These are phyloP conservation scores for Xanthorhoe spadicearia DNA, from an alignment of 2,888 invertebrate genomes.

Conservation along the genomic window DNA sequence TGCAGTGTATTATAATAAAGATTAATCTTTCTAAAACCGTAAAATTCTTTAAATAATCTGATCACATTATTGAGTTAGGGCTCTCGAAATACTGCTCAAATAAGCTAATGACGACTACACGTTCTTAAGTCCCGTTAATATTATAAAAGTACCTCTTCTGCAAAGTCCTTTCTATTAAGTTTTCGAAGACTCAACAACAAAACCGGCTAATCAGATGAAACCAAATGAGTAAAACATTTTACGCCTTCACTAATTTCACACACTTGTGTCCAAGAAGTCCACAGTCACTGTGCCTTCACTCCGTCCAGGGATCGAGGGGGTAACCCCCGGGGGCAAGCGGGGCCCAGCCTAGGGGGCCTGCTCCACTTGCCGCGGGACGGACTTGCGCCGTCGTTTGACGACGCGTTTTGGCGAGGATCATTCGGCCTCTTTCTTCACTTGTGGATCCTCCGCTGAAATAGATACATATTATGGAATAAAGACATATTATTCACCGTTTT, in stretches of 20 bases:
- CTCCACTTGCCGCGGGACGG: constrained; percentile 71
- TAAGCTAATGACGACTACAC: too few relatives aligned
- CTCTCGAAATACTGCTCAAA: too few relatives aligned
- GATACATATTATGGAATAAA: background rate
- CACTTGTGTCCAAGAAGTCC: constrained; percentile 14
- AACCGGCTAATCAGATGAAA: background rate
- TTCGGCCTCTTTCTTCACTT: constrained; percentile 76
- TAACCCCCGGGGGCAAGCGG: constrained; percentile 1
- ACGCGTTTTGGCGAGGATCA: constrained; percentile 82
- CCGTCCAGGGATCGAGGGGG: constrained; percentile 16
- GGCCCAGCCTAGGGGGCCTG: constrained; percentile 43
- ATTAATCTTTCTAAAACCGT: too few relatives aligned
- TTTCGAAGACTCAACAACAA: too few relatives aligned
- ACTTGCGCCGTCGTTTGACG: constrained; percentile 81
- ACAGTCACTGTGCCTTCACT: constrained; percentile 25
- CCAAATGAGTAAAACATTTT: background rate
- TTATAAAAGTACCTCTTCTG: too few relatives aligned
- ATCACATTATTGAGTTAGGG: too few relatives aligned
- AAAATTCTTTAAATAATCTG: too few relatives aligned
- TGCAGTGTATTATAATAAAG: too few relatives aligned
- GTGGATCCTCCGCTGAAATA: constrained; percentile 73
- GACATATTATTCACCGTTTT: too few relatives aligned
- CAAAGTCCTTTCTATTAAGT: too few relatives aligned
- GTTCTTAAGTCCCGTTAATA: too few relatives aligned
- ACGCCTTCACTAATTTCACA: constrained; percentile 5